Conservation (phyloP, 2,797 vertebrate genomes). For the Bryconaethiops microstoma region DNA sequence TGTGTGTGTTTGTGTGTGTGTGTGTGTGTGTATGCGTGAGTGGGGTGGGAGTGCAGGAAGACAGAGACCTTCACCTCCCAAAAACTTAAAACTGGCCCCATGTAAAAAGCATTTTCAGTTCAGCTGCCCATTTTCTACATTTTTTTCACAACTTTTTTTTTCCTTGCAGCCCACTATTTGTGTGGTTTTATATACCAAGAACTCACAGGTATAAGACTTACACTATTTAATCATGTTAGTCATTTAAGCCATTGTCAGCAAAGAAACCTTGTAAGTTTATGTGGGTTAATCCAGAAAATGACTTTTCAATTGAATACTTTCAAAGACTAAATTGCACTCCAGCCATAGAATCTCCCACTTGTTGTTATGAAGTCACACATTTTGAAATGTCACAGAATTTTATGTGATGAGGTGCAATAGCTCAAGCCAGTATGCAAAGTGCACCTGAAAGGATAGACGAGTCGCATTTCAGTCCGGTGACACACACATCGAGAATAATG, state of each 20-base stretch:
- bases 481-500: not conserved
- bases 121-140: not conserved
- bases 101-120: not conserved
- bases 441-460: not conserved
- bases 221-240: too few relatives aligned
- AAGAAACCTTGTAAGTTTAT: too few relatives aligned
- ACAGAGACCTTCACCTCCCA: conserved; percentile 8
- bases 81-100: not conserved
- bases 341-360: too few relatives aligned
- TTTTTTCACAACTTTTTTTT: not conserved
- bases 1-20: not conserved
- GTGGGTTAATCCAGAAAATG: too few relatives aligned
- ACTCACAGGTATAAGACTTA: too few relatives aligned
- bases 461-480: not conserved
- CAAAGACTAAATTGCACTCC: too few relatives aligned
- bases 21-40: not conserved
- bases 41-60: too few relatives aligned
- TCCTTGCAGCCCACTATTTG: not conserved
- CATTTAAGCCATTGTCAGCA: too few relatives aligned
- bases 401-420: conserved; percentile 1
- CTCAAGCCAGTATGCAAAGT: not conserved
- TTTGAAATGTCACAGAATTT: conserved; percentile 11
- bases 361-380: not conserved
- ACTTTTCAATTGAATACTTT: too few relatives aligned
- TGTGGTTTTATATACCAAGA: too few relatives aligned